These are phyloP conservation scores for Phymanthus crucifer DNA, from an alignment of 92 coral and sea anemone genomes.

Conservation along the genomic window DNA sequence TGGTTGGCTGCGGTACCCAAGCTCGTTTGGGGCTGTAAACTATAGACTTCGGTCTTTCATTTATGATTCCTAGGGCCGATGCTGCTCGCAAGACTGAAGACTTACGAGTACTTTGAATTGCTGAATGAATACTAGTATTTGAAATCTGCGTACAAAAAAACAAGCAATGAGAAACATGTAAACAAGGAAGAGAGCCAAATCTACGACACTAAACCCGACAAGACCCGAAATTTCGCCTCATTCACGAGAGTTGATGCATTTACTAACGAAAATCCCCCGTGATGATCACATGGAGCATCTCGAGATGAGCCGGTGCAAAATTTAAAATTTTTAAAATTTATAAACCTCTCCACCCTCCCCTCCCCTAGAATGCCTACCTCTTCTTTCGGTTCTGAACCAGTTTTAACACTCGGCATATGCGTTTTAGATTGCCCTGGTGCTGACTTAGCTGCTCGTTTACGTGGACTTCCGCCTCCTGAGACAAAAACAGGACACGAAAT, in stretches of 20 bases:
- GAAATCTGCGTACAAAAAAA: conserved; percentile 23
- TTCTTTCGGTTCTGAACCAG: conserved; percentile 65
- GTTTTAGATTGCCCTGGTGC: conserved; percentile 77
- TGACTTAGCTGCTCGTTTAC: conserved; percentile 86
- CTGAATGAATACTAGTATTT: conserved; percentile 45
- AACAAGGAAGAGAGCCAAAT: too few species aligned
- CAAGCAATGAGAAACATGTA: background rate
- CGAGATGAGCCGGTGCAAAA: background rate
- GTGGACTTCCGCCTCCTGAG: conserved; percentile 78
- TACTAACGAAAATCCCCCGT: background rate
- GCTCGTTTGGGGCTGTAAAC: conserved; percentile 92
- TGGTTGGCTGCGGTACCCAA: conserved; percentile 92
- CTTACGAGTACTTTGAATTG: conserved; percentile 62
- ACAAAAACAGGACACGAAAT: background rate
- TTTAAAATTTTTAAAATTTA: background rate
- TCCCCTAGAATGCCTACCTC: conserved; percentile 35
- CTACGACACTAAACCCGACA: too few species aligned
- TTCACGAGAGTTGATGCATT: background rate
- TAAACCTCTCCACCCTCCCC: background rate
- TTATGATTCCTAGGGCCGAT: conserved; percentile 91
- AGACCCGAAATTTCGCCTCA: too few species aligned
- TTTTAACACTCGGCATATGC: conserved; percentile 83
- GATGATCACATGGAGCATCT: background rate
- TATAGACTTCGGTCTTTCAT: conserved; percentile 86
- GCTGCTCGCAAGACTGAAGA: conserved; percentile 99